Conservation (phyloP, 2,888 invertebrate species). For the Stratiomys singularior region DNA sequence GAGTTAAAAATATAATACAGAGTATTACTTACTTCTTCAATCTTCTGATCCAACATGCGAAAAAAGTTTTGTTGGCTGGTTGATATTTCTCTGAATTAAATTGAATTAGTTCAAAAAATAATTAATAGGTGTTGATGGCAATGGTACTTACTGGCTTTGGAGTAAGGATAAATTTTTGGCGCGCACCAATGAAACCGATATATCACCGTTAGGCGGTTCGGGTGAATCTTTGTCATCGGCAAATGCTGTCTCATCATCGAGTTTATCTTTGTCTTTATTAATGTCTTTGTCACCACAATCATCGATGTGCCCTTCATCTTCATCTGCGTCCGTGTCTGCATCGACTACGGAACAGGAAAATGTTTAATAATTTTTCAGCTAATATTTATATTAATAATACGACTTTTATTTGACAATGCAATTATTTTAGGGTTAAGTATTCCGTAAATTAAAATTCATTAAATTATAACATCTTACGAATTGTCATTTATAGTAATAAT, state of each 20-base stretch:
- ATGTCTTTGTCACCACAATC: constrained; percentile 60
- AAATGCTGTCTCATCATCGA: constrained; percentile 62
- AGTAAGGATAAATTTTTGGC: constrained; percentile 68
- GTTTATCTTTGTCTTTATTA: constrained; percentile 59
- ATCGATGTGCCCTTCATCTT: constrained; percentile 64
- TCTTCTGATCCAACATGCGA: constrained; percentile 91
- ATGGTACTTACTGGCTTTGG: constrained; percentile 68
- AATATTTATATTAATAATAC: neutral
- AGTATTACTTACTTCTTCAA: constrained; percentile 78
- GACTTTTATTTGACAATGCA: neutral
- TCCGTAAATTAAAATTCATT: too few species aligned
- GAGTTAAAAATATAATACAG: constrained; percentile 12
- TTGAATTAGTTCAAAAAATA: constrained; percentile 16
- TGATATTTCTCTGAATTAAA: constrained; percentile 79
- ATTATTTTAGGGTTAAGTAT: neutral
- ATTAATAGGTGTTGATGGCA: neutral
- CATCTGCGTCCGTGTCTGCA: constrained; percentile 65
- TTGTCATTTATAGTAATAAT: too few species aligned
- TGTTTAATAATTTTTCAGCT: too few species aligned
- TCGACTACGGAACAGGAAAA: constrained; percentile 58
- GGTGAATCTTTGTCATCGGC: constrained; percentile 61
- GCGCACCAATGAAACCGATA: constrained; percentile 64
- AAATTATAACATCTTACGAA: too few species aligned
- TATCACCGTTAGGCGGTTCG: constrained; percentile 63
- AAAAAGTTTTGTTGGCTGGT: constrained; percentile 93